Evolutionary conservation across 1,140 invertebrate genomes (phyloP).

Genomic region (Conus betulinus): DNA sequence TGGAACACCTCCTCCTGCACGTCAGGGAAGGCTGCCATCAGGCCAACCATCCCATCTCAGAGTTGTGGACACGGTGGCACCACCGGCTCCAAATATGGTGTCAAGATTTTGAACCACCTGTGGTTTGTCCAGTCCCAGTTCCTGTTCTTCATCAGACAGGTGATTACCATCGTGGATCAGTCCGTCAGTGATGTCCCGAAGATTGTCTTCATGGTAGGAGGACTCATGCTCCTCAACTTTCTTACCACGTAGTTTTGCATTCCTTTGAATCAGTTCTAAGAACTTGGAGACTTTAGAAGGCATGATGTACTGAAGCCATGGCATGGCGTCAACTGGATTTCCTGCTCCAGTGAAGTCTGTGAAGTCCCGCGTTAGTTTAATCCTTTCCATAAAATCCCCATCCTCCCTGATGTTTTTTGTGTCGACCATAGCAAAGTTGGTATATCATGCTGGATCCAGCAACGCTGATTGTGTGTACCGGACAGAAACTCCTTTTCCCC

Average conservation of each 20-base stretch:
- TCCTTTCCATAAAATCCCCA: conserved; percentile 33
- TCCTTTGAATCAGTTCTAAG: background rate
- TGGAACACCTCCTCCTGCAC: conserved; percentile 88
- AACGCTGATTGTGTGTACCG: conserved; percentile 25
- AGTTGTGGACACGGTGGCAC: conserved; percentile 90
- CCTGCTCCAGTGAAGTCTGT: conserved; percentile 26
- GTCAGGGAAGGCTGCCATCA: conserved; percentile 84
- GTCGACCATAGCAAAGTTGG: conserved; percentile 49
- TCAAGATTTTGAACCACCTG: conserved; percentile 37
- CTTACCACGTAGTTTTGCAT: background rate
- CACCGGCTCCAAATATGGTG: conserved; percentile 91
- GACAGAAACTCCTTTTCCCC: conserved; percentile 44
- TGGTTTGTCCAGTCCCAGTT: background rate
- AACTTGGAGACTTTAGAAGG: conserved; percentile 35
- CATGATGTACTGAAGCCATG: conserved; percentile 43
- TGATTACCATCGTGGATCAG: conserved; percentile 28
- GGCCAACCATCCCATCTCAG: conserved; percentile 89
- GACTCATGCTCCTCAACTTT: conserved; percentile 34
- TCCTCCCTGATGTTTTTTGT: conserved; percentile 44
- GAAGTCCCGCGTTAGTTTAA: conserved; percentile 40
- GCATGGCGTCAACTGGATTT: conserved; percentile 49
- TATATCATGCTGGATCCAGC: conserved; percentile 50
- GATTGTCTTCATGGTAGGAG: conserved; percentile 13
- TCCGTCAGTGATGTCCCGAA: conserved; percentile 42
- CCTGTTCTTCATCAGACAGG: conserved; percentile 13